Evolutionary conservation across 2,888 invertebrate genomes (phyloP).

Genomic region (Platycheirus albimanus): DNA sequence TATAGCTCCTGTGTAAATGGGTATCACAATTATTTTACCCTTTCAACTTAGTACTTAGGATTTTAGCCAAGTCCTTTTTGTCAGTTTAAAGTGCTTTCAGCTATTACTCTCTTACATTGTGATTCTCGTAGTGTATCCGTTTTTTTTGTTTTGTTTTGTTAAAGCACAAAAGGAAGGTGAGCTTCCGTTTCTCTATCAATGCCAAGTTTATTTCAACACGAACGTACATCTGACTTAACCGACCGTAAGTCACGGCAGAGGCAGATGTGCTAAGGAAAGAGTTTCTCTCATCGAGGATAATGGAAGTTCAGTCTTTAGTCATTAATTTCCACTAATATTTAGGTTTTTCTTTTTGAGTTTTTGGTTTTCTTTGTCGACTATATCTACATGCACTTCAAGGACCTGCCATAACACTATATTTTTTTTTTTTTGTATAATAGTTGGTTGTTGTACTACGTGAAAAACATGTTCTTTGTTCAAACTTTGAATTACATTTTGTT

Average conservation of each 20-base stretch:
- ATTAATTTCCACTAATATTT: constrained; percentile 68
- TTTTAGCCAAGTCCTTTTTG: constrained; percentile 67
- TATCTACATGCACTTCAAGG: constrained; percentile 44
- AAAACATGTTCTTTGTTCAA: constrained; percentile 67
- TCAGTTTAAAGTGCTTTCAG: constrained; percentile 67
- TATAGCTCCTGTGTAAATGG: constrained; percentile 53
- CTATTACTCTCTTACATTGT: constrained; percentile 49
- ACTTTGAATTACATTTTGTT: constrained; percentile 66
- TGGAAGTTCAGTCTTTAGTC: constrained; percentile 57
- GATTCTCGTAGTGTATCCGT: constrained; percentile 8
- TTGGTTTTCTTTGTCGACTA: constrained; percentile 32
- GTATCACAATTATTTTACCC: constrained; percentile 72
- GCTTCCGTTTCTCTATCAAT: constrained; percentile 52
- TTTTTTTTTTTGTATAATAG: constrained; percentile 15
- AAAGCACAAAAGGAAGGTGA: constrained; percentile 28
- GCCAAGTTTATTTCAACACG: constrained; percentile 61
- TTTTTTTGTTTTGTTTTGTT: constrained; percentile 19
- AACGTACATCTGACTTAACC: constrained; percentile 48
- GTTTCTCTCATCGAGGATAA: constrained; percentile 52
- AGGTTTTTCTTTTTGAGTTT: constrained; percentile 48
- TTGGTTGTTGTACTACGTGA: constrained; percentile 32
- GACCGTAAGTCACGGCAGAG: constrained; percentile 26
- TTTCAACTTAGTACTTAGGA: constrained; percentile 60
- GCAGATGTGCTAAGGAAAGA: constrained; percentile 21
- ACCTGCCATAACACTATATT: constrained; percentile 59